Base-by-base conservation (phyloP, 2,797 vertebrate genomes). In the Phyllotis vaccarum region DNA sequence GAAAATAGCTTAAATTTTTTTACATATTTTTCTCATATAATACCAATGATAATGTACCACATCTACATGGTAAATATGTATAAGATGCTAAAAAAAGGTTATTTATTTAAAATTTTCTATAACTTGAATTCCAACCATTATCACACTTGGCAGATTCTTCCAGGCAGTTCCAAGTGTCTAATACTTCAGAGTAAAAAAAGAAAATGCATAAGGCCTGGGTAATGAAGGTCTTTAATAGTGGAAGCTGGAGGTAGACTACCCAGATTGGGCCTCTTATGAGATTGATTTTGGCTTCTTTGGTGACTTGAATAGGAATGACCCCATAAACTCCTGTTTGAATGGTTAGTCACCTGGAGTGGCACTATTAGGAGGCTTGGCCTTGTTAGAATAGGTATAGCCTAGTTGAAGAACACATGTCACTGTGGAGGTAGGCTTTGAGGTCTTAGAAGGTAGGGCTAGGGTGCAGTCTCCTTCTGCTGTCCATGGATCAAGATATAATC, bases 1-100 rank as follows among this genome's bases (percentile, higher is more conserved):
- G 60, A 93, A 94, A 90, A 64, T 46, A 76, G n/a, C 2, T 74
- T 89, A 88, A 86, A 43, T n/a, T 86, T n/a, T 2, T 46, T 93
- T 37, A 5, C 27, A 17, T 46, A 12, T 82, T 29, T 87, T 93
- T 80, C 6, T 43, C n/a, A 21, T 64, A 74, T 46, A 78, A 89
- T 93, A 14, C 24, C 11, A 93, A 60, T 58, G 27, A 34, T 46
- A 85, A 89, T 78, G 81, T n/a, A 82, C 37, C 8, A 90, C 78
- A 62, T 19, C 40, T 86, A 68, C 8, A 82, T 0, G 66, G 5
- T n/a, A 89, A 92, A 60, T 72, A 49, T 82, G 70, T 62, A 60
- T 75, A 43, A 74, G 72, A 37, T 40, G 19, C 43, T 76, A 60
- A 5, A 10, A 58, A 78, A 75, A 58, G 7, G 3, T 17, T 79